phyloP scores from a whole-genome alignment of 2,113 vertebrate species.

The Madoqua kirkii region DNA sequence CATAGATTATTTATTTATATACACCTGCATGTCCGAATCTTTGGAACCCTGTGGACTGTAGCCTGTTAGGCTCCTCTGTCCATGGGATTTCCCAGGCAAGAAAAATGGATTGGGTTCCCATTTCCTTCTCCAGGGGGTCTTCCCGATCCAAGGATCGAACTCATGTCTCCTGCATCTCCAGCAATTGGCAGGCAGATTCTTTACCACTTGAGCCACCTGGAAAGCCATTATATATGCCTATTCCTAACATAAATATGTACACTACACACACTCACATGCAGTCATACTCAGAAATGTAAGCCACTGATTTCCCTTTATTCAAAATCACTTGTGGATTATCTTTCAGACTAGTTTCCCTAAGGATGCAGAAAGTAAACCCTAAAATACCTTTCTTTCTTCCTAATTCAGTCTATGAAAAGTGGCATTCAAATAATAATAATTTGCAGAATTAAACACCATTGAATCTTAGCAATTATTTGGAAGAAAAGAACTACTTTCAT shows the following conservation, averaged over 20 bases:
- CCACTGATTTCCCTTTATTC: not conserved
- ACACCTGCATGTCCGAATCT: not conserved
- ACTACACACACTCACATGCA: not conserved
- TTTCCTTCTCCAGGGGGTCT: not conserved
- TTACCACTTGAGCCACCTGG: not conserved
- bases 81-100: not conserved
- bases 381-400: not conserved
- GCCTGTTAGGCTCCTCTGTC: not conserved
- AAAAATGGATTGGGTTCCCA: not conserved
- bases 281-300: not conserved
- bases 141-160: not conserved
- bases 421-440: not conserved
- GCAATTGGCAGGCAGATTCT: not conserved
- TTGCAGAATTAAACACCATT: constrained; percentile 9
- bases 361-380: not conserved
- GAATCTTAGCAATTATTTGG: constrained; percentile 3
- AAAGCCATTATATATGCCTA: not conserved
- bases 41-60: not conserved
- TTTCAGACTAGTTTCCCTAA: not conserved
- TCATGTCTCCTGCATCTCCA: not conserved
- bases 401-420: not conserved
- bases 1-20: not conserved
- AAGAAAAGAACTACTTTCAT: constrained; percentile 28
- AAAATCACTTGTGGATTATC: not conserved
- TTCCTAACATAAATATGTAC: too few species aligned